phyloP scores from a whole-genome alignment of 2,888 invertebrate species.

The Molanna angustata region DNA sequence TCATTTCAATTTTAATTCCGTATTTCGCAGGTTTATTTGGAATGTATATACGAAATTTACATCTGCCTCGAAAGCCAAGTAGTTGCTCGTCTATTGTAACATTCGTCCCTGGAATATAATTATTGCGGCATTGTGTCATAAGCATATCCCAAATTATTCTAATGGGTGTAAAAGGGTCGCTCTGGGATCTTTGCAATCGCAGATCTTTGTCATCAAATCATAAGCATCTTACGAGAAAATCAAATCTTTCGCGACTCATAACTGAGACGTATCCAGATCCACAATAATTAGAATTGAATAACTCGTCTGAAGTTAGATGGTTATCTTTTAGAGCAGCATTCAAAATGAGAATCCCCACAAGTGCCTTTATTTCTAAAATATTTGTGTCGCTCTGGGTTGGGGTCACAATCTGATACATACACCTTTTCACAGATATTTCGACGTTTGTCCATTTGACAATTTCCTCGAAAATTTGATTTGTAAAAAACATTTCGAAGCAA shows the following conservation, averaged over 20 bases:
- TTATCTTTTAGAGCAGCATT: constrained; percentile 34
- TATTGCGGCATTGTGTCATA: constrained; percentile 32
- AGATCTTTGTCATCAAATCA: constrained; percentile 31
- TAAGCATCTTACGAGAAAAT: constrained; percentile 31
- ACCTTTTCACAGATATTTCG: constrained; percentile 18
- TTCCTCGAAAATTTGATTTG: constrained; percentile 27
- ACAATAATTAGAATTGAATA: constrained; percentile 32
- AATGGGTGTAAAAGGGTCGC: constrained; percentile 35
- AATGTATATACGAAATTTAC: constrained; percentile 30
- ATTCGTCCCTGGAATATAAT: constrained; percentile 27
- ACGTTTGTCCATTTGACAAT: constrained; percentile 31
- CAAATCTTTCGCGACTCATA: constrained; percentile 33
- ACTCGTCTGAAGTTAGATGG: constrained; percentile 33
- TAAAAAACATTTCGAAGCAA: constrained; percentile 27
- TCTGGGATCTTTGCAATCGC: constrained; percentile 20
- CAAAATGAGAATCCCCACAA: constrained; percentile 33
- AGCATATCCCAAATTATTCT: constrained; percentile 35
- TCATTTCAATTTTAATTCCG: constrained; percentile 38
- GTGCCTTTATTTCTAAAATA: constrained; percentile 32
- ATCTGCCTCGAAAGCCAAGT: constrained; percentile 30
- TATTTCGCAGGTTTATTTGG: constrained; percentile 34
- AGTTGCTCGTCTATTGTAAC: constrained; percentile 31
- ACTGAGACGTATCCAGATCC: constrained; percentile 31
- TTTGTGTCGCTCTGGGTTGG: constrained; percentile 16
- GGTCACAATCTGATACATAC: neutral